phyloP scores from a whole-genome alignment of 2,797 vertebrate genomes.

The Gambusia yucatana region DNA sequence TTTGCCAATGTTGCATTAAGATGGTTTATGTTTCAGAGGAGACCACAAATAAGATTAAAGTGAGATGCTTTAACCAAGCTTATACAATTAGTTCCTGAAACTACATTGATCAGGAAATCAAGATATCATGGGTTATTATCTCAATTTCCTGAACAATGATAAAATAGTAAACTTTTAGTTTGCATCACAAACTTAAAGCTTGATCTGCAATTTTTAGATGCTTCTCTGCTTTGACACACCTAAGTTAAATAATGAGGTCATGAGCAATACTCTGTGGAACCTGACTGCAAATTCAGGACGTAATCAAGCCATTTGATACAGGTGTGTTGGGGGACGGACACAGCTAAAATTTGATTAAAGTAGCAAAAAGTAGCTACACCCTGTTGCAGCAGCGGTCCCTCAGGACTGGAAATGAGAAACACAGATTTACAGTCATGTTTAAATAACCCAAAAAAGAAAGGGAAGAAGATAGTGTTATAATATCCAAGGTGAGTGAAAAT shows the following conservation, averaged over 20 bases:
- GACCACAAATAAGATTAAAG: not conserved
- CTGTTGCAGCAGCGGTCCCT: too few relatives aligned
- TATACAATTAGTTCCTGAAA: too few relatives aligned
- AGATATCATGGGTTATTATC: not conserved
- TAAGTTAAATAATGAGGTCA: too few relatives aligned
- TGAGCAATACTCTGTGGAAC: too few relatives aligned
- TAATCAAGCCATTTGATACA: not conserved
- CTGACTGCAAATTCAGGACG: too few relatives aligned
- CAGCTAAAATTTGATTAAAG: not conserved
- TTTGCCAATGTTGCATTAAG: not conserved
- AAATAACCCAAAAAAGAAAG: too few relatives aligned
- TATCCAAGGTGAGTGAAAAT: not conserved
- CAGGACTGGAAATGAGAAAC: not conserved
- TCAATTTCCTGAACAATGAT: not conserved
- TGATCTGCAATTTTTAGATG: too few relatives aligned
- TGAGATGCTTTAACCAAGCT: too few relatives aligned
- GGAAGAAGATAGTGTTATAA: too few relatives aligned
- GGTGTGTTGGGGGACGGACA: not conserved
- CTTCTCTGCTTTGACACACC: too few relatives aligned
- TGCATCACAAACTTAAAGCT: too few relatives aligned
- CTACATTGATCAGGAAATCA: not conserved
- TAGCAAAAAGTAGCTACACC: too few relatives aligned
- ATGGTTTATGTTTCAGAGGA: not conserved
- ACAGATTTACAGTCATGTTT: not conserved
- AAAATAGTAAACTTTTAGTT: not conserved